Evolutionary conservation across 2,888 invertebrate species (phyloP), one percentile per base, ranked within the genome.

Genomic region (Drosophila pseudotakahashii): DNA sequence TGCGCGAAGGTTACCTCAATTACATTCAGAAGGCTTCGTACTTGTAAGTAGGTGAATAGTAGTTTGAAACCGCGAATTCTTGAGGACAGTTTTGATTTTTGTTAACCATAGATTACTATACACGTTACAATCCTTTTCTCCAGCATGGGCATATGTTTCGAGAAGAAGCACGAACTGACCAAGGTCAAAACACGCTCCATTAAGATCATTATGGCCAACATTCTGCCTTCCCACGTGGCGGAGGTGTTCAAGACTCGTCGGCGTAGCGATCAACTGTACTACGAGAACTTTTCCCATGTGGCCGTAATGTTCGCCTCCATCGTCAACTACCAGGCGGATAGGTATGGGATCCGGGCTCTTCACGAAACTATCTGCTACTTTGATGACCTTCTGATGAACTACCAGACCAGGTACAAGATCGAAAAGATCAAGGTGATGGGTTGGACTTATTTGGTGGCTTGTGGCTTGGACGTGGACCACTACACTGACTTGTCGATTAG

Each of bases 381-480:
- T 91, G 98, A 98, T 92, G 95, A 97, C 61, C 91, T 97, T 36
- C 92, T 97, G n/a, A 94, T 95, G 32, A 92, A 93, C 1, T 94
- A 94, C 39, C 81, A 72, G 1, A 79, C 93, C 0, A 93, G 94
- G 52, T 93, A 94, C 54, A 94, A 95, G 86, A 95, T 99, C 4
- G 99, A 99, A 91, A 99, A 99, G 92, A 99, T 99, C 32, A 99
- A 99, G 93, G 96, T 98, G 51, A 97, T 98, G 34, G 97, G 97
- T 67, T 97, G 97, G 94, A 98, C 98, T 0, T 99, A 98, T 89
- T 98, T 99, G 98, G 98, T 98, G 2, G 98, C 98, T 0, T 97
- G 97, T 89, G 99, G 99, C 0, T 93, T 99, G 34, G 95, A 96
- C 41, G 64, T 53, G 36, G 77, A 58, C 2, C 30, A 59, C 7